A percentile compares a stretch with the other conserved stretches of the same genome.
Conservation (phyloP, 2,113 vertebrate species). For the Phoxinus phoxinus region DNA sequence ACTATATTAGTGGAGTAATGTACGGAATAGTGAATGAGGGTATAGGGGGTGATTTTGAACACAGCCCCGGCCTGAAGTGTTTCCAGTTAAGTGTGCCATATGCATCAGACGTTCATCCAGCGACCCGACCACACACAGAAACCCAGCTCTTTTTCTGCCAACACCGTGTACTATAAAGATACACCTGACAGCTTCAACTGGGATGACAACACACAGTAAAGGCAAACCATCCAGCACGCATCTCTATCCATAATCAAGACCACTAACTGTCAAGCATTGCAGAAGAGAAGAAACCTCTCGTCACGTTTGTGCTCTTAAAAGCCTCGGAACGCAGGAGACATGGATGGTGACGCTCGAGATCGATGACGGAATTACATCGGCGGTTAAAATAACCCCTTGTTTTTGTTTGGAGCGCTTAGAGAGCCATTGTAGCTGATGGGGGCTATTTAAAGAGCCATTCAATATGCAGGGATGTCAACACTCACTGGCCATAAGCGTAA, state of each 20-base stretch:
- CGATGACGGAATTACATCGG: constrained; percentile 72
- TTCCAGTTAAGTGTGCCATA: too few species aligned
- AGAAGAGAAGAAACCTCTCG: background rate
- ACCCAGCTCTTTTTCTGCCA: background rate
- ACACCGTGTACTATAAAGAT: background rate
- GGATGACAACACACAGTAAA: background rate
- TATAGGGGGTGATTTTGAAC: too few species aligned
- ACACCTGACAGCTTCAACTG: background rate
- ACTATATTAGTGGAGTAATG: too few species aligned
- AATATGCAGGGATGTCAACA: constrained; percentile 82
- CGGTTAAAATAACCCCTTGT: constrained; percentile 73
- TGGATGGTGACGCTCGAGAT: constrained; percentile 62
- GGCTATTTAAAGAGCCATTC: constrained; percentile 81
- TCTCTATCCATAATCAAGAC: constrained; percentile 22
- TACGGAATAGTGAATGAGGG: too few species aligned
- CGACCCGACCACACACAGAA: background rate
- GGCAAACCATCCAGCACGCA: constrained; percentile 9
- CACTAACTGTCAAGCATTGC: constrained; percentile 22
- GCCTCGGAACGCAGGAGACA: constrained; percentile 38
- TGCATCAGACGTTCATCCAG: too few species aligned
- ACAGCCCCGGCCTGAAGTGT: too few species aligned
- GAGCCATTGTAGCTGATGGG: constrained; percentile 77
- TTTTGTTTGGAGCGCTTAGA: constrained; percentile 76
- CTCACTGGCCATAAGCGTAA: constrained; percentile 80
- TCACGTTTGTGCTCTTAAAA: constrained; percentile 26